Evolutionary conservation across 2,888 invertebrate species (phyloP).

Genomic region (Platycheirus rosarum): DNA sequence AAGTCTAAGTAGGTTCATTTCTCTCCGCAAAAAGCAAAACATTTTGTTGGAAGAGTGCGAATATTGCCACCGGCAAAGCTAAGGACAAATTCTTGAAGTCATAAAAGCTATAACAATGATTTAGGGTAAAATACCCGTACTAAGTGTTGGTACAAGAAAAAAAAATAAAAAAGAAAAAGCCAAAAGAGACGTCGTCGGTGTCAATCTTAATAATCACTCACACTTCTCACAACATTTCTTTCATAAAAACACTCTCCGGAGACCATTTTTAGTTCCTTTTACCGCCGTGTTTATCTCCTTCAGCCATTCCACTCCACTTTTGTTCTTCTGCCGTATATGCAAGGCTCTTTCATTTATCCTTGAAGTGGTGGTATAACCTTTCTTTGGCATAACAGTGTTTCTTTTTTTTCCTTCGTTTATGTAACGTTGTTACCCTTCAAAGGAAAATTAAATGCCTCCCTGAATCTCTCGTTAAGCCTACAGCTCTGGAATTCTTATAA

Average conservation of each 20-base stretch:
- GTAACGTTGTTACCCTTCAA: constrained; percentile 21
- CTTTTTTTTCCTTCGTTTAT: background rate
- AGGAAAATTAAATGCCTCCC: constrained; percentile 30
- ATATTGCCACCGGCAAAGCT: constrained; percentile 22
- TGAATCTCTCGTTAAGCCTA: constrained; percentile 14
- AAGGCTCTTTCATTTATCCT: constrained; percentile 19
- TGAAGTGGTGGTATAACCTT: constrained; percentile 18
- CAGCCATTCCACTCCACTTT: constrained; percentile 31
- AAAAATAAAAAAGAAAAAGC: constrained; percentile 2
- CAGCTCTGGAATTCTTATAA: background rate
- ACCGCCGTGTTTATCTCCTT: constrained; percentile 18
- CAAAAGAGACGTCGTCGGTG: constrained; percentile 10
- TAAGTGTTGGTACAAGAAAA: background rate
- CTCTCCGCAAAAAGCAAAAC: too few relatives aligned
- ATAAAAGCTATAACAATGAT: constrained; percentile 27
- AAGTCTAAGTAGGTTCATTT: too few relatives aligned
- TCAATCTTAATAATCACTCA: constrained; percentile 34
- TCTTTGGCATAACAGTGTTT: background rate
- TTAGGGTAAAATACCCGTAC: background rate
- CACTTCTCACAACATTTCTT: constrained; percentile 1
- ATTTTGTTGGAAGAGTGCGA: constrained; percentile 1
- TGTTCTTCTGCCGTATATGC: constrained; percentile 1
- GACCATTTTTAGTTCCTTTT: constrained; percentile 39
- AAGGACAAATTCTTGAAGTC: constrained; percentile 13
- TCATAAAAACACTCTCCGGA: constrained; percentile 23